Percentiles rank a stretch among this genome's conserved stretches.
phyloP scores from a whole-genome alignment of 2,797 vertebrate species.

The Myotis daubentonii region DNA sequence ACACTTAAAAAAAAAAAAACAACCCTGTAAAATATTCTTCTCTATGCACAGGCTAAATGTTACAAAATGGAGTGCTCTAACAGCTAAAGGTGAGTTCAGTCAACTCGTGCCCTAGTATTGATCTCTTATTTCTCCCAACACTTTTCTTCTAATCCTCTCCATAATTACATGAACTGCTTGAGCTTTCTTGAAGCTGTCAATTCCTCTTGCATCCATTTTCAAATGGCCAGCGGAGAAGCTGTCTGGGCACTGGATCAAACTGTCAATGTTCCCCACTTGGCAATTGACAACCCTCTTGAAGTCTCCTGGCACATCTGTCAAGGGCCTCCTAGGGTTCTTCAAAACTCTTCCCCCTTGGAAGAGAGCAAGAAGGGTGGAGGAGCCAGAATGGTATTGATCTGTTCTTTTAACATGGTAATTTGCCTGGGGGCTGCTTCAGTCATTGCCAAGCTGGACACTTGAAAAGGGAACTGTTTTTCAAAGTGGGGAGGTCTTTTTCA shows the following conservation, averaged over 20 bases:
- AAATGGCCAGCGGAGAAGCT: conserved; percentile 82
- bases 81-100: conserved; percentile 76
- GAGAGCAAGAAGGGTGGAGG: conserved; percentile 58
- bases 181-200: conserved; percentile 83
- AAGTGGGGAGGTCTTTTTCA: conserved; percentile 86
- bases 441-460: conserved; percentile 87
- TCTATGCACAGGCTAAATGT: conserved; percentile 55
- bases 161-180: conserved; percentile 85
- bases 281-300: conserved; percentile 70
- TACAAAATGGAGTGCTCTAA: conserved; percentile 75
- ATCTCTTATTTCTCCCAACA: conserved; percentile 79
- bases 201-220: conserved; percentile 79
- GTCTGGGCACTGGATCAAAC: conserved; percentile 80
- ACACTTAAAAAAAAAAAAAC: conserved; percentile 54
- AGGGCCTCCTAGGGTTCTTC: conserved; percentile 65
- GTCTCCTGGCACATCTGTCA: conserved; percentile 77
- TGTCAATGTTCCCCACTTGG: conserved; percentile 21
- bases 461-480: conserved; percentile 91
- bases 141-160: conserved; percentile 84
- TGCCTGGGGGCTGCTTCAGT: conserved; percentile 88
- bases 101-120: conserved; percentile 67
- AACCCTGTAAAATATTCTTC: conserved; percentile 40
- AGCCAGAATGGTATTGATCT: conserved; percentile 88
- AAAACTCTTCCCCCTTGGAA: conserved; percentile 65
- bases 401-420: conserved; percentile 92